Base-by-base conservation (phyloP, 2,113 vertebrate genomes). In the Rhinoderma darwinii region DNA sequence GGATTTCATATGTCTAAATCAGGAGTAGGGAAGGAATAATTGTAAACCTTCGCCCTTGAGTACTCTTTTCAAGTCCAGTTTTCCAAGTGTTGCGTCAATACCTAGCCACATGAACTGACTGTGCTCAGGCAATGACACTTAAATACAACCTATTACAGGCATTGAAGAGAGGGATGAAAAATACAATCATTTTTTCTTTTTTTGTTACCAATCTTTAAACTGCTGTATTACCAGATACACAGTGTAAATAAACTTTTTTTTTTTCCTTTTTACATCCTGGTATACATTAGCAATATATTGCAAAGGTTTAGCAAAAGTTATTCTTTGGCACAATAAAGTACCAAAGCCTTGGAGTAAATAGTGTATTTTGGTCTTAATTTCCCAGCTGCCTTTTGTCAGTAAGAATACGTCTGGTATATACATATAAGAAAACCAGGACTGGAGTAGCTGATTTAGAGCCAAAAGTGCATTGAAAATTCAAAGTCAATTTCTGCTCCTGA, bases 391-490 rank as follows among this genome's bases (percentile, higher is more conserved):
- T 59, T 54, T 74, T 76, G 73, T 82, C 77, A 82, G 77, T 74
- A 74, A 84, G 73, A 75, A 75, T 56, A 87, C 77, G 82, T 87
- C 66, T 54, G 79, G 78, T 80, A 82, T 82, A 43, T 81, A 87
- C 73, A 87, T 80, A 82, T 80, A 82, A 87, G 85, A 87, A 87
- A 87, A 87, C 85, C 85, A 87, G 85, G 85, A 87, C 85, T 87
- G 85, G 78, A 82, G 68, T 87, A 87, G 68, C 63, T 93, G 95
- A 91, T 94, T 94, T 61, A 74, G 85, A 50, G 77, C 70, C 51
- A 82, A 87, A 93, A 93, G 94, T 95, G 95, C 94, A 95, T 94
- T 95, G 93, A 95, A 93, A 94, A 90, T 93, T 94, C 91, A 81
- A 91, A 89, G 91, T 83, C 88, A 75, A 91, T 94, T 94, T 86